Base-by-base conservation (phyloP, 2,797 vertebrate species). In the Gallinago solitaria region DNA sequence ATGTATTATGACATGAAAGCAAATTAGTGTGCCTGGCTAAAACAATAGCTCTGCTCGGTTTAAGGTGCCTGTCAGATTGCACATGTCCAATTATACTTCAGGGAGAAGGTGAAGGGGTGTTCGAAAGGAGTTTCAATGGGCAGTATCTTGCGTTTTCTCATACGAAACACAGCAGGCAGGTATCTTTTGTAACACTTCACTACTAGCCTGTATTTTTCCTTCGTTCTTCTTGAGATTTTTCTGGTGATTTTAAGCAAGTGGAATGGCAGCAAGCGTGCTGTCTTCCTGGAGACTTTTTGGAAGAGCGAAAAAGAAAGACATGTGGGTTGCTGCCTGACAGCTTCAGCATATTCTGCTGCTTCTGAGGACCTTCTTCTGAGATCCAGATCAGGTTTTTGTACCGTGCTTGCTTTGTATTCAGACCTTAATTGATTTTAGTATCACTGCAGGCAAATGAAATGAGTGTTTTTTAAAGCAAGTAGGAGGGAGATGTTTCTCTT, bases 41-140 rank as follows among this genome's bases (percentile, higher is more conserved):
- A 86, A 28, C 1, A 7, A 16, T 28, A n/a, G 25, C 59, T 65
- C 32, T 50, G 35, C 50, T 54, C 0, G 1, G 30, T 24, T 33
- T 48, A 2, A 16, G 60, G 45, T 41, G 39, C 1, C 8, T 20
- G 5, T 30, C n/a, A 6, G 32, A 25, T 12, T 32, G 32, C 33
- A 27, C 33, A 1, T 0, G 1, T 17, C 6, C 39, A 20, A 0
- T 19, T 41, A 16, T 3, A 28, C 35, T 6, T 8, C 1, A 37
- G 1, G 51, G 37, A 23, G 47, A 78, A 48, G 67, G 59, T 7
- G 4, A 61, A 48, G 27, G 8, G 7, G 3, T 43, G 24, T 35
- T 73, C 0, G 0, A 57, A 57, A 43, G 30, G 37, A 11, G 9
- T 47, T 81, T 48, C 35, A 23, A 0, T 41, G 67, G 35, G 39